Conservation (phyloP, 2,797 vertebrate species). For the Salarias fasciatus region DNA sequence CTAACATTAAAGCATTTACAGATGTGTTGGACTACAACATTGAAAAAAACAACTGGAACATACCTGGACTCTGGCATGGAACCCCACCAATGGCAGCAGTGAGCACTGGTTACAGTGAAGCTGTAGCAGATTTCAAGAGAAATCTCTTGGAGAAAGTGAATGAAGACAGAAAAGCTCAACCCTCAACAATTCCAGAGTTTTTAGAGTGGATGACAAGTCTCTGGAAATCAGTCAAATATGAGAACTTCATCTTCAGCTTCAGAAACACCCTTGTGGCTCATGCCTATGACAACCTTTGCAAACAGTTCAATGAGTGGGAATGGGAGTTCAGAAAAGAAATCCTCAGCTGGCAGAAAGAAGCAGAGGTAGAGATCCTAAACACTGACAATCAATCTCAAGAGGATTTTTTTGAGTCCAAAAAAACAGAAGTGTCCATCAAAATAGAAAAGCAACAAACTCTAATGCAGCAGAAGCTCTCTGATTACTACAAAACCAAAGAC, state of each 20-base stretch:
- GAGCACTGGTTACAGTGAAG: constrained; percentile 79
- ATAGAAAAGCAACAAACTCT: not conserved
- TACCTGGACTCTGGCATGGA: constrained; percentile 84
- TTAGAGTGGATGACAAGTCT: constrained; percentile 75
- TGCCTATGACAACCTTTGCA: constrained; percentile 67
- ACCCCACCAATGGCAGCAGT: constrained; percentile 85
- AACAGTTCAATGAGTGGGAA: constrained; percentile 67
- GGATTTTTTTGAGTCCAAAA: not conserved
- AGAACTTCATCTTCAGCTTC: constrained; percentile 80
- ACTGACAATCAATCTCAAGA: not conserved
- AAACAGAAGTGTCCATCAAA: not conserved
- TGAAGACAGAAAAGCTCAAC: constrained; percentile 14
- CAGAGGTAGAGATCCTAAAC: constrained; percentile 59
- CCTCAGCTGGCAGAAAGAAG: constrained; percentile 27
- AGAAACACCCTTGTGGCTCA: constrained; percentile 75
- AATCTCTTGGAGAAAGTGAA: constrained; percentile 67
- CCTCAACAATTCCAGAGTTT: constrained; percentile 75
- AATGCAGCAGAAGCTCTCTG: constrained; percentile 15
- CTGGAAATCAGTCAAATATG: constrained; percentile 76
- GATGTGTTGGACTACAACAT: constrained; percentile 72
- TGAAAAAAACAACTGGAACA: constrained; percentile 78
- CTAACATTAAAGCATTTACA: constrained; percentile 41
- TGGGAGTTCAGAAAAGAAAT: constrained; percentile 70
- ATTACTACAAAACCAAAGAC: constrained; percentile 58
- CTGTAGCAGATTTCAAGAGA: constrained; percentile 77